Evolutionary conservation across 2,888 invertebrate species (phyloP).

Genomic region (Ypsolopha scabrella): DNA sequence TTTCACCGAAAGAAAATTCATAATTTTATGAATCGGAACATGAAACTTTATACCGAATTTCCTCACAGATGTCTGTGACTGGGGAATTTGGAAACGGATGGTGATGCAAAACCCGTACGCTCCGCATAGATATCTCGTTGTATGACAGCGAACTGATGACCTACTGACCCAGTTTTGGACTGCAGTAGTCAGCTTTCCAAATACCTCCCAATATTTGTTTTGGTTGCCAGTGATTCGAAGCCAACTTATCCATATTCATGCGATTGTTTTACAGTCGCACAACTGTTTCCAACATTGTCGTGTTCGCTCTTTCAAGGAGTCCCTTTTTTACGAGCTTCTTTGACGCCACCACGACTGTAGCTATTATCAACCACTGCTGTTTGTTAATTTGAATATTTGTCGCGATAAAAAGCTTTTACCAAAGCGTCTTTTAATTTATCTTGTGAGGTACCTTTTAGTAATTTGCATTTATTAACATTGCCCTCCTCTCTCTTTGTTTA

Average conservation of each 20-base stretch:
- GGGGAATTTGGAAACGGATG: slow-evolving; percentile 30
- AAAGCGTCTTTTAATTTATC: no score
- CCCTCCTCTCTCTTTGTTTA: neutral
- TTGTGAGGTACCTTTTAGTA: no score
- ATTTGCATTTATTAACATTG: neutral
- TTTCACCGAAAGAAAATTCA: slow-evolving; percentile 11
- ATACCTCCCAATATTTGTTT: slow-evolving; percentile 54
- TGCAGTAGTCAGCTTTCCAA: slow-evolving; percentile 44
- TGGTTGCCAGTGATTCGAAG: slow-evolving; percentile 50
- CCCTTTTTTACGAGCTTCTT: neutral
- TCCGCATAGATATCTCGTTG: slow-evolving; percentile 61
- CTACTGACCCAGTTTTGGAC: slow-evolving; percentile 57
- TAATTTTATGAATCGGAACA: slow-evolving; percentile 5
- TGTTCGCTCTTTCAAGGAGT: neutral
- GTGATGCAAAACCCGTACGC: slow-evolving; percentile 40
- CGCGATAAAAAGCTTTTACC: no score
- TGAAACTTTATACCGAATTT: slow-evolving; percentile 14
- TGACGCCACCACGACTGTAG: no score
- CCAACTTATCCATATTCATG: slow-evolving; percentile 46
- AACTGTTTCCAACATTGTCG: no score
- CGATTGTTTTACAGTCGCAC: neutral
- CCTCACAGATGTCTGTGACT: neutral
- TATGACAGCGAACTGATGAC: slow-evolving; percentile 56
- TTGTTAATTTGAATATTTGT: no score
- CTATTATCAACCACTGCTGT: no score